A percentile compares a stretch with the other conserved stretches of the same genome.
Evolutionary conservation across 2,797 vertebrate genomes (phyloP).

Genomic region (Rhinoraja longicauda): DNA sequence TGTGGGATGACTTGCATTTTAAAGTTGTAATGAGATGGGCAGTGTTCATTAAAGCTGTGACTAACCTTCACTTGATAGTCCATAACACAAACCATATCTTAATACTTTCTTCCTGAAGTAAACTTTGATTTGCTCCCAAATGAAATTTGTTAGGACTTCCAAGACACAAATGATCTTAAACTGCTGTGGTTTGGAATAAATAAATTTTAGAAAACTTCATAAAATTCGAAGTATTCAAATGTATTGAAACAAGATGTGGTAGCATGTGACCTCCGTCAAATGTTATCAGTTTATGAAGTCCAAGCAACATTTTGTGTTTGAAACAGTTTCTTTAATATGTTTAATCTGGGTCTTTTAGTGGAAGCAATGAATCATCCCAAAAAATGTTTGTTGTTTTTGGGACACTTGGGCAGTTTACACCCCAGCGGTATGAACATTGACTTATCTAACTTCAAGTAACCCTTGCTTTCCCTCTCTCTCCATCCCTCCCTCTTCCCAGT

Average conservation of each 20-base stretch:
- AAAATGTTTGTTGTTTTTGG: neutral
- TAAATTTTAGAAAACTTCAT: conserved; percentile 27
- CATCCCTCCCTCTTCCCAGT: too few species aligned
- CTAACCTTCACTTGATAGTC: neutral
- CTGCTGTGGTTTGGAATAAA: neutral
- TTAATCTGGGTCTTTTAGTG: conserved; percentile 10
- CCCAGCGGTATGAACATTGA: too few species aligned
- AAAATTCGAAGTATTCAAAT: conserved; percentile 18
- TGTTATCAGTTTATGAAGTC: neutral
- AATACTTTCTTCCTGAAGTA: neutral
- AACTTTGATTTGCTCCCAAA: neutral
- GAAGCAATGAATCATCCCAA: neutral
- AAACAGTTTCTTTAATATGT: neutral
- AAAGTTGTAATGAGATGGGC: neutral
- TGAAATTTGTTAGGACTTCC: neutral
- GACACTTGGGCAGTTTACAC: too few species aligned
- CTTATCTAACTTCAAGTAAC: too few species aligned
- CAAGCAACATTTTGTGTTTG: neutral
- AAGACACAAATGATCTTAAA: neutral
- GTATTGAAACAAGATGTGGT: neutral
- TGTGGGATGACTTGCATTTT: neutral
- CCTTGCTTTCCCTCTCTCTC: too few species aligned
- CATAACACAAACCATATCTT: neutral
- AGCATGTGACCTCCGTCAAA: conserved; percentile 1
- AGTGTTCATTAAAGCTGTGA: neutral